A percentile compares a stretch with the other conserved stretches of the same genome.
phyloP scores from a whole-genome alignment of 2,888 invertebrate genomes.

The Aphrophora alni region DNA sequence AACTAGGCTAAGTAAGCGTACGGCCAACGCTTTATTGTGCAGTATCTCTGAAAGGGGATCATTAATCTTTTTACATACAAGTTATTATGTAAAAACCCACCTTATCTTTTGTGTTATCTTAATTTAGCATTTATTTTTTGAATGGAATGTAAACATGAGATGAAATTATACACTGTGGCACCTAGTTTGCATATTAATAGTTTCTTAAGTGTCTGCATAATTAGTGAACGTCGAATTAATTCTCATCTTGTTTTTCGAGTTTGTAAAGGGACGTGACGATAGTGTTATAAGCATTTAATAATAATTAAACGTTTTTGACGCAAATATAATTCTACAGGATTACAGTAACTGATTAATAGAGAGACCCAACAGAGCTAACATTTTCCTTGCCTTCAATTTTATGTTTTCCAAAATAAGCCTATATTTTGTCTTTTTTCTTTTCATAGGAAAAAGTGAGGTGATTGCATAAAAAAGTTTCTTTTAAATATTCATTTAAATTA shows the following conservation, averaged over 20 bases:
- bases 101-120: background rate
- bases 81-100: background rate
- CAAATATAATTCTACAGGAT: too few species aligned
- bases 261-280: too few species aligned
- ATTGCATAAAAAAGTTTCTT: too few species aligned
- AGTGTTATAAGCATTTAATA: too few species aligned
- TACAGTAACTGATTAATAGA: too few species aligned
- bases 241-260: background rate
- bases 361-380: too few species aligned
- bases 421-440: too few species aligned
- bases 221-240: background rate
- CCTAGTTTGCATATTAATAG: background rate
- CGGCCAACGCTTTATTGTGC: background rate
- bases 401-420: too few species aligned
- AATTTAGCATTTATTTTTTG: background rate
- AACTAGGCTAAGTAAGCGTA: background rate
- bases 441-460: too few species aligned
- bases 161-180: background rate
- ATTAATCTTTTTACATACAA: background rate
- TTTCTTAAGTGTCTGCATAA: background rate
- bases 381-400: too few species aligned
- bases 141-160: background rate
- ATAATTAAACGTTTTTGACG: too few species aligned
- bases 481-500: too few species aligned
- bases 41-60: background rate